Conservation (phyloP, 2,888 invertebrate species). For the Heliconius ethilla region DNA sequence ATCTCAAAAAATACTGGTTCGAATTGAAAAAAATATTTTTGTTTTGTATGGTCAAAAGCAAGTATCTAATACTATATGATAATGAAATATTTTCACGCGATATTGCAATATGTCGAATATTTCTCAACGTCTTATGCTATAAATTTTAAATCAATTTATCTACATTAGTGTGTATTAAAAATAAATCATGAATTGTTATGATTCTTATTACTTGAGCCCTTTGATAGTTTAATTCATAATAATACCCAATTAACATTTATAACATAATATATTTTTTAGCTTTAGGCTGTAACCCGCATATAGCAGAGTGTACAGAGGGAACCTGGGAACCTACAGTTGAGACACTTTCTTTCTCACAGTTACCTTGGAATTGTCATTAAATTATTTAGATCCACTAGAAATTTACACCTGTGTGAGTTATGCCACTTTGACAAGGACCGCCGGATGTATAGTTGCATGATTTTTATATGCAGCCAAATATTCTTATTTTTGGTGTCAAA, state of each 20-base stretch:
- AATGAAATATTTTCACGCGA: conserved; percentile 2
- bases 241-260: too few species aligned
- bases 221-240: not conserved
- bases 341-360: too few species aligned
- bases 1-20: too few species aligned
- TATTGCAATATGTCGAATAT: not conserved
- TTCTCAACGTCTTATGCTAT: not conserved
- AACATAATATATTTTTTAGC: too few species aligned
- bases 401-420: not conserved
- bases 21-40: too few species aligned
- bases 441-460: not conserved
- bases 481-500: conserved; percentile 14
- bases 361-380: not conserved
- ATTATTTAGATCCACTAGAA: not conserved
- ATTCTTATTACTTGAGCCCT: not conserved
- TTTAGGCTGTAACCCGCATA: too few species aligned
- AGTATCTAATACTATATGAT: not conserved
- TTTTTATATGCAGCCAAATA: not conserved
- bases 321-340: too few species aligned
- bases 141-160: conserved; percentile 5
- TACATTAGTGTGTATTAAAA: not conserved
- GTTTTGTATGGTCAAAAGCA: not conserved
- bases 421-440: not conserved
- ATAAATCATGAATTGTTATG: not conserved
- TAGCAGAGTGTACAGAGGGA: too few species aligned